phyloP scores from a whole-genome alignment of 1,140 invertebrate species.

The Cataglyphis hispanica region DNA sequence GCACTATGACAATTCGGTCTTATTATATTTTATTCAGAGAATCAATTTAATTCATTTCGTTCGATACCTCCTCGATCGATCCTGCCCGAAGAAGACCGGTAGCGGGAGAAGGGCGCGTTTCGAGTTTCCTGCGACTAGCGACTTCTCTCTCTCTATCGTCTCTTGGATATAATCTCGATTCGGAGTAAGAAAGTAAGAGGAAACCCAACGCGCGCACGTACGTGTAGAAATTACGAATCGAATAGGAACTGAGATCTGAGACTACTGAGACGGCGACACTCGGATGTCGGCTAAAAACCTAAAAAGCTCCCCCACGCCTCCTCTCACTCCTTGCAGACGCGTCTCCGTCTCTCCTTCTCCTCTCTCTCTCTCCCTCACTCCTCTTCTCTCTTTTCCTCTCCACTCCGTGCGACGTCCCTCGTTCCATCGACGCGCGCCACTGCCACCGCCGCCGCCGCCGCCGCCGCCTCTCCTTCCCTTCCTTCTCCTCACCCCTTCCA shows the following conservation, averaged over 20 bases:
- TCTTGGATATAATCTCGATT: not conserved
- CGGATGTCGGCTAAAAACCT: constrained; percentile 58
- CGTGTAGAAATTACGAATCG: not conserved
- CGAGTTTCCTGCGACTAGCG: constrained; percentile 24
- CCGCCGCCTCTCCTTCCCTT: not conserved
- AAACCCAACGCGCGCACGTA: not conserved
- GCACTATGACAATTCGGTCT: not conserved
- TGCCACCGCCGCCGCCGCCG: no score
- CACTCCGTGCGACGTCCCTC: not conserved
- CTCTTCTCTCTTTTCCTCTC: no score
- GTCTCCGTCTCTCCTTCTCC: not conserved
- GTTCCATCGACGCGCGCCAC: not conserved
- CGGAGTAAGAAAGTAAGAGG: not conserved
- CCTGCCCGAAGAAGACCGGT: not conserved
- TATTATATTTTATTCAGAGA: no score
- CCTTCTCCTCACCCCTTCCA: no score
- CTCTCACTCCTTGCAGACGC: not conserved
- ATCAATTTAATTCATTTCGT: not conserved
- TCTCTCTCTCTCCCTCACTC: not conserved
- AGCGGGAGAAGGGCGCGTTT: not conserved
- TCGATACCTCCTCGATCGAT: not conserved
- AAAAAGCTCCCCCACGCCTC: constrained; percentile 21
- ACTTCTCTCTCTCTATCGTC: not conserved
- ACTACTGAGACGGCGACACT: constrained; percentile 24
- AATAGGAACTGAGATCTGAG: constrained; percentile 17